phyloP scores from a whole-genome alignment of 2,797 vertebrate species.

The Amblyopsis hoosieri region DNA sequence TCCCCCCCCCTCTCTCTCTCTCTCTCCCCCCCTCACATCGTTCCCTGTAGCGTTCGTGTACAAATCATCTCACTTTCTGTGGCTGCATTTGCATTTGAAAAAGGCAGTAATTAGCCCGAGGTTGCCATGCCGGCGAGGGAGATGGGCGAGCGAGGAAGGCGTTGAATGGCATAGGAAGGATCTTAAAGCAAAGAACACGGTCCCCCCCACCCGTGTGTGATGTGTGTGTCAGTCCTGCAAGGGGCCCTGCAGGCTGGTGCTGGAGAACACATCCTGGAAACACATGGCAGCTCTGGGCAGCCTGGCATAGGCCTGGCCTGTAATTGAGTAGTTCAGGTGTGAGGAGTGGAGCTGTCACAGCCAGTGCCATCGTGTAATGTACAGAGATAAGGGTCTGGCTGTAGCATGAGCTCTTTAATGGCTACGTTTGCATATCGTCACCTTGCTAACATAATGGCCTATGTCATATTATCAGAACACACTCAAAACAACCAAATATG shows the following conservation, averaged over 20 bases:
- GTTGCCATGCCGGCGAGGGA: conserved; percentile 28
- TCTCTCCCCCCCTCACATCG: neutral
- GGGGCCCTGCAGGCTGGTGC: conserved; percentile 30
- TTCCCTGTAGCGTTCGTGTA: conserved; percentile 65
- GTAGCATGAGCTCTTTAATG: too few relatives aligned
- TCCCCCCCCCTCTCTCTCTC: neutral
- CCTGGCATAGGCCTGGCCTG: neutral
- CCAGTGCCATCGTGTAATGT: conserved; percentile 4
- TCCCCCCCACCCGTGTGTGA: conserved; percentile 16
- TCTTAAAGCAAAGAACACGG: conserved; percentile 4
- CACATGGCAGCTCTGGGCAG: conserved; percentile 7
- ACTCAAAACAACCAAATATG: too few relatives aligned
- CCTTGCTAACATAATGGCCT: too few relatives aligned
- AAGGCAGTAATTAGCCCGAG: conserved; percentile 80
- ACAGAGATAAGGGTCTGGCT: too few relatives aligned
- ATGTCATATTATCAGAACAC: too few relatives aligned
- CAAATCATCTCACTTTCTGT: conserved; percentile 84
- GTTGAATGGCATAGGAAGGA: conserved; percentile 12
- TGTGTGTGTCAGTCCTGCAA: conserved; percentile 28
- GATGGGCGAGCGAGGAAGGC: too few relatives aligned
- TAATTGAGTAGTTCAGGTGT: conserved; percentile 4
- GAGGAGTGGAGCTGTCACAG: conserved; percentile 8
- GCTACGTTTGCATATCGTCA: neutral
- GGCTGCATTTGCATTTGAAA: conserved; percentile 83
- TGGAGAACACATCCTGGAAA: conserved; percentile 14